Evolutionary conservation across 2,888 invertebrate species (phyloP).

Genomic region (Protonemura montana): DNA sequence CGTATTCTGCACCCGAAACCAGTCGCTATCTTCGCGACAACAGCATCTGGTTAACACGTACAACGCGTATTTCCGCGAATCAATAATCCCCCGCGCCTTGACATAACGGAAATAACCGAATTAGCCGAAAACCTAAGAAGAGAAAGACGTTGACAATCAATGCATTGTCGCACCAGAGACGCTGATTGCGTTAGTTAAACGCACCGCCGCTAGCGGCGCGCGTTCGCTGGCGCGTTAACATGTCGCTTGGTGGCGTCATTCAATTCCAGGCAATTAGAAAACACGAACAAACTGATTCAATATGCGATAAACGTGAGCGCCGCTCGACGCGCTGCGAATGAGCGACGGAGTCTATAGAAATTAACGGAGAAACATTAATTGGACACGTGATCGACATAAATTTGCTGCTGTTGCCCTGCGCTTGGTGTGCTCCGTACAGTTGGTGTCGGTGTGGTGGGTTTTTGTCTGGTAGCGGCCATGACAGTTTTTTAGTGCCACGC

Average conservation of each 20-base stretch:
- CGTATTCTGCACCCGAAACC: not conserved
- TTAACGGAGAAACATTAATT: slow-evolving; percentile 27
- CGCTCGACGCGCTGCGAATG: not conserved
- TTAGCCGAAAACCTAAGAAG: slow-evolving; percentile 1
- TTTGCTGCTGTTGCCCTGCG: not conserved
- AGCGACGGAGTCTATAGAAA: slow-evolving; percentile 31
- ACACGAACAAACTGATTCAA: slow-evolving; percentile 38
- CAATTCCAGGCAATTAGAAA: slow-evolving; percentile 39
- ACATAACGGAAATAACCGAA: slow-evolving; percentile 12
- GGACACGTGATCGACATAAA: slow-evolving; percentile 33
- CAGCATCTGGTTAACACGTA: too few relatives aligned
- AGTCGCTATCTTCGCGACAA: not conserved
- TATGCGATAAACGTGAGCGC: slow-evolving; percentile 31
- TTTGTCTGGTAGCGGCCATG: not conserved
- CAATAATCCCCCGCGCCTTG: not conserved
- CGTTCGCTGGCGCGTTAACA: slow-evolving; percentile 38
- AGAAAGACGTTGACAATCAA: not conserved
- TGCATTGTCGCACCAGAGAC: not conserved
- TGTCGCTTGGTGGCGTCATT: slow-evolving; percentile 25
- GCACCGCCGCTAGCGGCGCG: slow-evolving; percentile 8
- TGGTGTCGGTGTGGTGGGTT: not conserved
- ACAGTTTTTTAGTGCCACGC: not conserved
- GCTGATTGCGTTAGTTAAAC: slow-evolving; percentile 29
- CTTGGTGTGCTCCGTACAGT: not conserved
- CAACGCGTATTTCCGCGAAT: not conserved